Base-by-base conservation (phyloP, 2,797 vertebrate genomes). In the Falco naumanni region DNA sequence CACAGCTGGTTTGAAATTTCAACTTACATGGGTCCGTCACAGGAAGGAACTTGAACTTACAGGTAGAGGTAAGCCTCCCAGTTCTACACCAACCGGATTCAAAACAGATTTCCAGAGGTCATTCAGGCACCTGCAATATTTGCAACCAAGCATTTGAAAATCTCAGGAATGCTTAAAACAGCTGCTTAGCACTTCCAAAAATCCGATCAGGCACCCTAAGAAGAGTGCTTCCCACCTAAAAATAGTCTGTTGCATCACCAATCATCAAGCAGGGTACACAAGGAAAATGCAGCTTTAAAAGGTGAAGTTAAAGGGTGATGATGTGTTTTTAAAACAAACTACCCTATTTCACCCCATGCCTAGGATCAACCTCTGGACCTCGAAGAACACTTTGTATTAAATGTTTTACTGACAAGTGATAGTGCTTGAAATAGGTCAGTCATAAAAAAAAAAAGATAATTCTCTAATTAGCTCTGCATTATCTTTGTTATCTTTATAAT, bases 401-500 rank as follows among this genome's bases (percentile, higher is more conserved):
- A 29, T 66, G 37, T 75, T 94, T 85, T 83, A 74, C 41, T 39
- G 50, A 51, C 57, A 87, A 82, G 64, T 1, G 4, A 84, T 5
- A 82, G 48, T 6, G 13, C n/a, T 60, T 57, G 37, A 83, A 59
- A 84, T 16, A 87, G 57, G 26, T 65, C 51, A 48, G n/a, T 51
- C 68, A 89, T 53, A 85, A 92, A 94, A 91, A 34, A 91, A 34
- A 85, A 61, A 21, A 41, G 19, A 72, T 22, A 87, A 61, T 48
- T 89, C 41, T 56, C 61, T 28, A 57, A 80, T 50, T 83, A 80
- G 64, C 39, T 84, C 2, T 8, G 53, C 15, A 31, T 68, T 65
- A 64, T 60, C 78, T 87, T 86, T 57, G 28, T 64, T 88, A 84
- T 76, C 77, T 92, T 87, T 85, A 74, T 20, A 83, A 84, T 41